These are phyloP conservation scores for Aleiodes sp. DNA, from an alignment of 1,140 invertebrate genomes.

Conservation along the genomic window DNA sequence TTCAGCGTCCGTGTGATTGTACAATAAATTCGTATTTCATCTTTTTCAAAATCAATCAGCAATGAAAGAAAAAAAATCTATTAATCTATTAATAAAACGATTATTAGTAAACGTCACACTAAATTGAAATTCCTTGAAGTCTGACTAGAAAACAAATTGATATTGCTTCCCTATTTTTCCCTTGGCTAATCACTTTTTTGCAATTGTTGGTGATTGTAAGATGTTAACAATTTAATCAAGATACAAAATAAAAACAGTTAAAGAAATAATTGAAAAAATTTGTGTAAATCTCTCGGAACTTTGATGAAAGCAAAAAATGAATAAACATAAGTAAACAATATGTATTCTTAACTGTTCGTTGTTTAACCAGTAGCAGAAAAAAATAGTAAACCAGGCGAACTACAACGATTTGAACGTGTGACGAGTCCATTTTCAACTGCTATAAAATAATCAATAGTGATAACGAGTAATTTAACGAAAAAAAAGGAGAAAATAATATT, in stretches of 20 bases:
- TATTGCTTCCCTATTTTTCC: conserved; percentile 11
- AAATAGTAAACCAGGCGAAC: conserved; percentile 3
- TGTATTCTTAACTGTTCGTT: conserved; percentile 14
- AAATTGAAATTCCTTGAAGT: conserved; percentile 1
- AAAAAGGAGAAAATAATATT: too few relatives aligned
- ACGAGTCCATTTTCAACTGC: conserved; percentile 2
- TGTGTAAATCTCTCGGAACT: conserved; percentile 11
- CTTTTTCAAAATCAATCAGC: background rate
- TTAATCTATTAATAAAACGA: background rate
- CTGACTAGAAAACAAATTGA: background rate
- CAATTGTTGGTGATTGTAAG: conserved; percentile 1
- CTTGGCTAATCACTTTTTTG: background rate
- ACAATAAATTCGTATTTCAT: conserved; percentile 28
- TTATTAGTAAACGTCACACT: background rate
- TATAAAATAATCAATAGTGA: too few relatives aligned
- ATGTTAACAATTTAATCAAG: background rate
- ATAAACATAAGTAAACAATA: background rate
- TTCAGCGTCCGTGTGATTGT: conserved; percentile 28
- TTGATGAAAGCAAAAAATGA: background rate
- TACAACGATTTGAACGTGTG: background rate
- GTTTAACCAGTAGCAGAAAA: background rate
- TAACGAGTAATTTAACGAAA: too few relatives aligned
- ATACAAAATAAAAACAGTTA: background rate
- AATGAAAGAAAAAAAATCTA: background rate
- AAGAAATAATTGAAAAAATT: background rate